Conservation (phyloP, 2,888 invertebrate genomes). For the Sclerodermus sp. region DNA sequence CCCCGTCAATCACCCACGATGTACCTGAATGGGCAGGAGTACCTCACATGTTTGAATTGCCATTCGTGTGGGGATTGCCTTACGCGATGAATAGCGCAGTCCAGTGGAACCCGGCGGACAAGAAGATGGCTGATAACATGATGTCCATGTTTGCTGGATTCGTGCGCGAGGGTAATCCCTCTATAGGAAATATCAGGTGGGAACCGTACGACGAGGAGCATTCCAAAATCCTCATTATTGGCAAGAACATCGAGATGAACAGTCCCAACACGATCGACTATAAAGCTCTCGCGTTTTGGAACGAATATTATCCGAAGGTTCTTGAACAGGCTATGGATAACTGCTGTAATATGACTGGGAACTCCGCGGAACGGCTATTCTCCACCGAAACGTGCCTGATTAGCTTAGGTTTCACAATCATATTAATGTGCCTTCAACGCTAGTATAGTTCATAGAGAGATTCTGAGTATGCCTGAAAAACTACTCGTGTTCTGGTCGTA, state of each 20-base stretch:
- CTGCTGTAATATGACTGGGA: conserved; percentile 68
- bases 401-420: conserved; percentile 3
- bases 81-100: conserved; percentile 60
- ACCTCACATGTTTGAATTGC: conserved; percentile 79
- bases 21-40: conserved; percentile 79
- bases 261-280: conserved; percentile 70
- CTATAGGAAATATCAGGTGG: conserved; percentile 71
- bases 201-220: conserved; percentile 68
- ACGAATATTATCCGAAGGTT: conserved; percentile 78
- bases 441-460: conserved; percentile 3
- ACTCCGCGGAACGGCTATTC: conserved; percentile 4
- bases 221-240: conserved; percentile 71
- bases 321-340: conserved; percentile 69
- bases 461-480: no score
- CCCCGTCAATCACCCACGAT: conserved; percentile 65
- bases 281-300: conserved; percentile 81
- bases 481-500: no score
- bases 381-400: conserved; percentile 3
- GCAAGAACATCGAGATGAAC: conserved; percentile 78
- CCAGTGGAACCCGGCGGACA: conserved; percentile 78
- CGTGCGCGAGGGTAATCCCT: conserved; percentile 69
- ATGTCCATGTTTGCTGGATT: conserved; percentile 84
- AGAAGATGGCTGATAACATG: conserved; percentile 75
- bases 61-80: conserved; percentile 81
- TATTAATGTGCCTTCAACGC: conserved; percentile 7